phyloP scores from a whole-genome alignment of 1,140 invertebrate species.

The Pseudomyrmex pallidus region DNA sequence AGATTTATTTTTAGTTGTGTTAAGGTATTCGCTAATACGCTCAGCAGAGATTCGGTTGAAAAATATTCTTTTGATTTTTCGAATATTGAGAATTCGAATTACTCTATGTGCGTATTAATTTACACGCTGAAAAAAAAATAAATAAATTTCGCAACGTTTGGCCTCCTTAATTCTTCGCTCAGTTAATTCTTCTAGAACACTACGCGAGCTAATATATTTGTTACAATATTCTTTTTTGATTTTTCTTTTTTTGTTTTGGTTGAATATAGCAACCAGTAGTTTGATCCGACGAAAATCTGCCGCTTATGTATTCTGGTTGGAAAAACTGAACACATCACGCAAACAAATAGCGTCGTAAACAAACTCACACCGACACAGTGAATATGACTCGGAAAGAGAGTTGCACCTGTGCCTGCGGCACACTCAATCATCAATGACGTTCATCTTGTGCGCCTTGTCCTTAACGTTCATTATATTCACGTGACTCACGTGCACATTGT shows the following conservation, averaged over 20 bases:
- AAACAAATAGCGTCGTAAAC: background rate
- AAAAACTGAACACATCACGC: slow-evolving; percentile 8
- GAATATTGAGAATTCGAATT: too few relatives aligned
- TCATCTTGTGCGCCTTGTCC: slow-evolving; percentile 40
- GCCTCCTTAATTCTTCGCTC: too few relatives aligned
- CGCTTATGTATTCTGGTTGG: background rate
- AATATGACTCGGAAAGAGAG: background rate
- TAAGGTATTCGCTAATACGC: background rate
- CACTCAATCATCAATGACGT: slow-evolving; percentile 32
- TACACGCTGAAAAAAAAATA: too few relatives aligned
- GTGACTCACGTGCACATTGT: slow-evolving; percentile 50
- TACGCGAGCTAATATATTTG: too few relatives aligned
- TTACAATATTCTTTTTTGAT: background rate
- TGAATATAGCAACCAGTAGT: background rate
- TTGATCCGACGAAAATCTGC: background rate
- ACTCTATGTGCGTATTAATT: too few relatives aligned
- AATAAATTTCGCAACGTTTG: too few relatives aligned
- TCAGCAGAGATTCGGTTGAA: too few relatives aligned
- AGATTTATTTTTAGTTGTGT: background rate
- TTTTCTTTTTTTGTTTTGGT: too few relatives aligned
- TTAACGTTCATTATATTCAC: slow-evolving; percentile 37
- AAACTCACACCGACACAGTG: background rate
- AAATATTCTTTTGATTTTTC: too few relatives aligned
- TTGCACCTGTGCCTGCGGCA: slow-evolving; percentile 53
- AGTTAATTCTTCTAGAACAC: too few relatives aligned